phyloP scores from a whole-genome alignment of 2,113 vertebrate genomes.

The Scalopus aquaticus region DNA sequence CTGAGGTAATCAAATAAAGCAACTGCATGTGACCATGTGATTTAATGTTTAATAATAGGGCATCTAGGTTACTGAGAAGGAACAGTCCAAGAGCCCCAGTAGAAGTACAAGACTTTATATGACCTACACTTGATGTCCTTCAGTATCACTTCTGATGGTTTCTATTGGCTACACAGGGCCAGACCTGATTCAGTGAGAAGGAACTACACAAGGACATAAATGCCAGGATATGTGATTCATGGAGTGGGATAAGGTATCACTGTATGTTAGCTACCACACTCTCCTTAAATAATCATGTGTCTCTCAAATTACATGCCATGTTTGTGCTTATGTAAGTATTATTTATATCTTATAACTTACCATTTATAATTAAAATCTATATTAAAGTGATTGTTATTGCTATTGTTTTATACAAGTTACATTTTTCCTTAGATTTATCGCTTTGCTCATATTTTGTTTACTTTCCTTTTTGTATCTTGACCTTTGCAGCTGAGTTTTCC shows the following conservation, averaged over 20 bases:
- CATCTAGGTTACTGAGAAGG: neutral
- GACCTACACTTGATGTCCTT: neutral
- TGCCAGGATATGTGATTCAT: neutral
- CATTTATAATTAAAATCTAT: neutral
- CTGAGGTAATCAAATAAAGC: neutral
- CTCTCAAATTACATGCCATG: neutral
- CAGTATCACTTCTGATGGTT: neutral
- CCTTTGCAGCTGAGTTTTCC: neutral
- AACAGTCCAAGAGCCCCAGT: neutral
- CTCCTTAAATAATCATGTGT: neutral
- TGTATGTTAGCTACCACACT: neutral
- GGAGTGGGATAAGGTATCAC: neutral
- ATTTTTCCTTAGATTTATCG: neutral
- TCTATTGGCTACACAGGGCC: neutral
- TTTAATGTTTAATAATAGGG: neutral
- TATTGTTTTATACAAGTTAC: neutral
- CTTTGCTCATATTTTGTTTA: conserved; percentile 19
- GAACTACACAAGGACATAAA: neutral
- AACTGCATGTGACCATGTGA: neutral
- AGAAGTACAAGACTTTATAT: neutral
- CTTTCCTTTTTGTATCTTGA: neutral
- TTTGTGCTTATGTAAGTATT: neutral
- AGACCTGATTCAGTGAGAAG: neutral
- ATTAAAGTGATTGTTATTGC: neutral
- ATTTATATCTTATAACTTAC: neutral